These are phyloP conservation scores for Callosobruchus maculatus DNA, from an alignment of 2,888 invertebrate species.

Conservation along the genomic window DNA sequence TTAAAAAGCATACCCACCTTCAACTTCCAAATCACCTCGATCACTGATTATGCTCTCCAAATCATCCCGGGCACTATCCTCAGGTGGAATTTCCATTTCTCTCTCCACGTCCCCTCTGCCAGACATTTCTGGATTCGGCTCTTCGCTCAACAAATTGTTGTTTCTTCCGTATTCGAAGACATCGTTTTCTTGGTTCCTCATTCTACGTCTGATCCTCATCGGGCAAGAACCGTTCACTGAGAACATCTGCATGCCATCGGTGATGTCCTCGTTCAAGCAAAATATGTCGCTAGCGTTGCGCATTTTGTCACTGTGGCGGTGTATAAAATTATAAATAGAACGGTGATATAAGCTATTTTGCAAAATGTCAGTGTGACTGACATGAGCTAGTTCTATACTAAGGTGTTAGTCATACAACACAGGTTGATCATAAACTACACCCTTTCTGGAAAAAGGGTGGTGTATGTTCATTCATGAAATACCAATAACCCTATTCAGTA, in stretches of 20 bases:
- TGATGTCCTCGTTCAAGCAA: constrained; percentile 38
- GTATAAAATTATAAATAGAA: not conserved
- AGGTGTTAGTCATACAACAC: not conserved
- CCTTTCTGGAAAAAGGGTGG: too few relatives aligned
- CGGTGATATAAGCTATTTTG: not conserved
- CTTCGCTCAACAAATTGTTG: not conserved
- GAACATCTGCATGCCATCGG: constrained; percentile 41
- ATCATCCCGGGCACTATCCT: not conserved
- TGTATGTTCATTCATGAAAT: too few relatives aligned
- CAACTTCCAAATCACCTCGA: not conserved
- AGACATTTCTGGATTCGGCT: not conserved
- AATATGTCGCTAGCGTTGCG: constrained; percentile 44
- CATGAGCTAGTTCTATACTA: not conserved
- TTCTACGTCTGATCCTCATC: constrained; percentile 33
- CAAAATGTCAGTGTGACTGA: not conserved
- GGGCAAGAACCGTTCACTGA: constrained; percentile 43
- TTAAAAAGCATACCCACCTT: not conserved
- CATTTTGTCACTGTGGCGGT: constrained; percentile 15
- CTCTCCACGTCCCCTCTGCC: not conserved
- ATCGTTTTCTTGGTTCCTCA: constrained; percentile 12
- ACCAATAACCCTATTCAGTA: too few relatives aligned
- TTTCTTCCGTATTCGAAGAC: constrained; percentile 27
- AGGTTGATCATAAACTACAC: too few relatives aligned
- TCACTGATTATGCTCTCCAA: not conserved
- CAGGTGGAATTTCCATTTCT: not conserved